These are phyloP conservation scores for Pangasius mekongensis DNA, from an alignment of 2,797 vertebrate species.

Conservation along the genomic window DNA sequence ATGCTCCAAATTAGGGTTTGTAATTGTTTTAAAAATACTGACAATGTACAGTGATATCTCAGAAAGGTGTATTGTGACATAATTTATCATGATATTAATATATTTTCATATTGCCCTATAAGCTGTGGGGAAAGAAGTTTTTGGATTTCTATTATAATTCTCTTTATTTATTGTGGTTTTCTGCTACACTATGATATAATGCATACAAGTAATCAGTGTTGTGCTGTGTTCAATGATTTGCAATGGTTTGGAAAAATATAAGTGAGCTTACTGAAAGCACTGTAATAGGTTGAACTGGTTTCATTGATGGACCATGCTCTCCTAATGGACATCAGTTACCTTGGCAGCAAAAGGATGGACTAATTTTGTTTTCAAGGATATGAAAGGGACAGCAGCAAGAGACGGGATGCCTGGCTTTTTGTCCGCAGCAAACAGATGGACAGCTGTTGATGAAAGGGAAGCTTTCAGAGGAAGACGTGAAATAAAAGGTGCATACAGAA, in stretches of 20 bases:
- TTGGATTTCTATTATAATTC: background rate
- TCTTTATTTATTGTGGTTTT: background rate
- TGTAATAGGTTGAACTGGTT: slow-evolving; percentile 28
- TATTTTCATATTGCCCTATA: background rate
- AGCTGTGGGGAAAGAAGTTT: background rate
- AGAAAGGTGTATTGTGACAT: background rate
- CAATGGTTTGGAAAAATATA: background rate
- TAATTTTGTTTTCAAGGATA: slow-evolving; percentile 39
- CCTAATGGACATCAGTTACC: slow-evolving; percentile 39
- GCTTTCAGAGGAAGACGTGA: background rate
- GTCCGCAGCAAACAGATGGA: slow-evolving; percentile 3
- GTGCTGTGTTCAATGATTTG: background rate
- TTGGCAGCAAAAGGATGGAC: slow-evolving; percentile 41
- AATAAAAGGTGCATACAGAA: background rate
- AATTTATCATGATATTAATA: background rate
- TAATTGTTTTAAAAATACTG: background rate
- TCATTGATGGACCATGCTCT: slow-evolving; percentile 14
- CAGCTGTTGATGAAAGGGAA: background rate
- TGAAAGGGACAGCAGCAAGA: slow-evolving; percentile 27
- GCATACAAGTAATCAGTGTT: background rate
- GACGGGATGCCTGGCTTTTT: slow-evolving; percentile 8
- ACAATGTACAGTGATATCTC: background rate
- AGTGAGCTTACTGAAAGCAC: slow-evolving; percentile 17
- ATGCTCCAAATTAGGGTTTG: background rate
- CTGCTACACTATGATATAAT: background rate